phyloP scores from a whole-genome alignment of 2,797 vertebrate species.

The Chrosomus eos region DNA sequence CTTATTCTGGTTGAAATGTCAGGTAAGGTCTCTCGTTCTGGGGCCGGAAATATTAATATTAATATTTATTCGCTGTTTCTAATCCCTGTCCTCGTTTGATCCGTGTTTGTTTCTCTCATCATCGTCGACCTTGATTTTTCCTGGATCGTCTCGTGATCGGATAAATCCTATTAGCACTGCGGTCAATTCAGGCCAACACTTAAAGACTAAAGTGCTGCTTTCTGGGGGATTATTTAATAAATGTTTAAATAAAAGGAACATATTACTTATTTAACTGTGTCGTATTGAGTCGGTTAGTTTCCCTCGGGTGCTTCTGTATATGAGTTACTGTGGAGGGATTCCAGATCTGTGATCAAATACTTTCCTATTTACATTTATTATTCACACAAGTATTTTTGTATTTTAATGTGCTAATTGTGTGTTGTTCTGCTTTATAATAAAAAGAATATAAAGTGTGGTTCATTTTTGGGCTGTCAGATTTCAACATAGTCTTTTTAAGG shows the following conservation, averaged over 20 bases:
- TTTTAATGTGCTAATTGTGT: background rate
- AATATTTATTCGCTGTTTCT: background rate
- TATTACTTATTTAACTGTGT: background rate
- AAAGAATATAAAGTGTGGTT: background rate
- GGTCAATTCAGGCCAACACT: conserved; percentile 23
- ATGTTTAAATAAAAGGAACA: background rate
- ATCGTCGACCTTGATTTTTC: background rate
- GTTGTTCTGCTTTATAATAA: background rate
- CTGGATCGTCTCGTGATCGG: conserved; percentile 3
- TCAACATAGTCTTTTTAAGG: background rate
- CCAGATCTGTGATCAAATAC: background rate
- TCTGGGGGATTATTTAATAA: background rate
- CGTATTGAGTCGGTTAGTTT: background rate
- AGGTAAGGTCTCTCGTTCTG: conserved; percentile 6
- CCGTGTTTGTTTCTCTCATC: background rate
- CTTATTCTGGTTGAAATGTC: no score
- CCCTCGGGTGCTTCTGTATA: background rate
- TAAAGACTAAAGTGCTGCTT: background rate
- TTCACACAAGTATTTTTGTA: background rate
- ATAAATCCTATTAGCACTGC: background rate
- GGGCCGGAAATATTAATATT: background rate
- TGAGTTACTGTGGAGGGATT: background rate
- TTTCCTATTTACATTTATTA: background rate
- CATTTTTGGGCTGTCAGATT: background rate
- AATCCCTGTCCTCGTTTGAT: background rate